phyloP scores from a whole-genome alignment of 2,888 invertebrate species.

The Marronus borbonicus region DNA sequence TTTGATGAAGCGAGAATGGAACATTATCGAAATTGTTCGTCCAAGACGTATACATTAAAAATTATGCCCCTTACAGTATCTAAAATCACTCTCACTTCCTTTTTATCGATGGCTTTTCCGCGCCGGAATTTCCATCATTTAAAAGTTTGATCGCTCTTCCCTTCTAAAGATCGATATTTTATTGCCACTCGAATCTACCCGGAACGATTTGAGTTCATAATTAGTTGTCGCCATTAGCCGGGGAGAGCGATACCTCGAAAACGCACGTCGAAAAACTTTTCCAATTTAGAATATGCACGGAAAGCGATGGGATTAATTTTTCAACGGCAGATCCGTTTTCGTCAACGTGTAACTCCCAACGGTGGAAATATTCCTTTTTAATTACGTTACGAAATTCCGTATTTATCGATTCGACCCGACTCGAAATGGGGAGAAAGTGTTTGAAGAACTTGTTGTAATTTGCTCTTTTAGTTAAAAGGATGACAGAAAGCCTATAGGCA shows the following conservation, averaged over 20 bases:
- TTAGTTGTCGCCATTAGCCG: conserved; percentile 3
- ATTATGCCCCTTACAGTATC: no score
- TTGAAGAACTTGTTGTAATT: no score
- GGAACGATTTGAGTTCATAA: conserved; percentile 4
- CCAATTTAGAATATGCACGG: conserved; percentile 8
- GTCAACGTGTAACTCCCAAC: neutral
- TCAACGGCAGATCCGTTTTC: conserved; percentile 2
- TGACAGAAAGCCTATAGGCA: no score
- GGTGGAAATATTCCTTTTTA: neutral
- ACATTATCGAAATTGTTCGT: no score
- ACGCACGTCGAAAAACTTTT: neutral
- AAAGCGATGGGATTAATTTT: conserved; percentile 3
- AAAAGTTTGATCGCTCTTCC: conserved; percentile 3
- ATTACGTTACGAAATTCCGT: neutral
- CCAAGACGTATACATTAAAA: no score
- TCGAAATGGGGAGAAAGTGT: neutral
- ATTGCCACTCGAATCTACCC: neutral
- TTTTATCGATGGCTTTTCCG: no score
- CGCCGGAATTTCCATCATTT: neutral
- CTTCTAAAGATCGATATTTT: neutral
- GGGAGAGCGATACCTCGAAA: neutral
- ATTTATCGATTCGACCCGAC: neutral
- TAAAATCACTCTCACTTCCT: no score
- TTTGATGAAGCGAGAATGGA: no score
- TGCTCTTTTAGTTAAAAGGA: no score